Evolutionary conservation across 2,888 invertebrate genomes (phyloP).

Genomic region (Hyposoter didymator): DNA sequence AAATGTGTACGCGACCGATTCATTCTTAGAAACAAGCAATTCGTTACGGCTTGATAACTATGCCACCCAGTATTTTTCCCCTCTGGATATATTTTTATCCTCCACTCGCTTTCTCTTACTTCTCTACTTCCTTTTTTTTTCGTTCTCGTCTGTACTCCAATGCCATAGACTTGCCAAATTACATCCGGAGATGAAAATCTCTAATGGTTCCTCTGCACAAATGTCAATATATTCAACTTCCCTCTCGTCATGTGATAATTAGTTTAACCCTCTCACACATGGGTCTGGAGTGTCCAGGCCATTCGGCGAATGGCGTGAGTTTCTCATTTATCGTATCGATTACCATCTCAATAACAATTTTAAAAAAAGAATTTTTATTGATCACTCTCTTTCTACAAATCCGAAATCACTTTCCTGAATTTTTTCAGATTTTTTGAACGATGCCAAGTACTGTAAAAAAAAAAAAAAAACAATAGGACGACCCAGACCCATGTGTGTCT

Average conservation of each 20-base stretch:
- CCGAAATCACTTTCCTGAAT: no score
- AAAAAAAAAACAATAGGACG: no score
- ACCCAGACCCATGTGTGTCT: no score
- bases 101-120: slow-evolving; percentile 20
- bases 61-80: slow-evolving; percentile 10
- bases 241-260: neutral
- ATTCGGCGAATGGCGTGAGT: neutral
- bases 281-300: neutral
- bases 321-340: no score
- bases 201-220: neutral
- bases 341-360: no score
- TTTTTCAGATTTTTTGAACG: neutral
- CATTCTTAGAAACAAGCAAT: slow-evolving; percentile 64
- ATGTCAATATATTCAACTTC: neutral
- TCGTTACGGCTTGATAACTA: slow-evolving; percentile 64
- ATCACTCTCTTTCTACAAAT: no score
- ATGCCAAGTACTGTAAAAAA: neutral
- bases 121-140: slow-evolving; percentile 15
- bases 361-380: no score
- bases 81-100: slow-evolving; percentile 23
- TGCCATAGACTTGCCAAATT: slow-evolving; percentile 28
- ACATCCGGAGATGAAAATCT: neutral
- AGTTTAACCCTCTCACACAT: no score
- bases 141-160: neutral
- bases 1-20: slow-evolving; percentile 46